These are phyloP conservation scores for Thalassarche chlororhynchos DNA, from an alignment of 2,113 vertebrate genomes.

Conservation along the genomic window DNA sequence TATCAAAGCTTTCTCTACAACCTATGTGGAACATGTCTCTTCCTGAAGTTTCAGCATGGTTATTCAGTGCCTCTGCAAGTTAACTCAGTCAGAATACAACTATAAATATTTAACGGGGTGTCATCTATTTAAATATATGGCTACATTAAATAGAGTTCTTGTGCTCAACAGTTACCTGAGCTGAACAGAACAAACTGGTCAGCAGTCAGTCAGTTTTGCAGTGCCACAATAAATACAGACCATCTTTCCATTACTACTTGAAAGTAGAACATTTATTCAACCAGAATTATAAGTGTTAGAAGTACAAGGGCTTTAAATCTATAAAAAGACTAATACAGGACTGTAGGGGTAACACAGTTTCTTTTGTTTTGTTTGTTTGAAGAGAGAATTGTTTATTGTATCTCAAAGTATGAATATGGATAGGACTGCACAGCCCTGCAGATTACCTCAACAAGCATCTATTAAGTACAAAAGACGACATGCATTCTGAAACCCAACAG, in stretches of 20 bases:
- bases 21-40: neutral
- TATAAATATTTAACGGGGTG: constrained; percentile 68
- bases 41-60: constrained; percentile 34
- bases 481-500: neutral
- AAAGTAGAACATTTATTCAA: constrained; percentile 15
- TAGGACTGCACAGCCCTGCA: neutral
- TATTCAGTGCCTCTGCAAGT: constrained; percentile 12
- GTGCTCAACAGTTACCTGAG: constrained; percentile 50
- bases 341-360: neutral
- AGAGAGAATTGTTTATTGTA: neutral
- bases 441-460: neutral
- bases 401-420: neutral
- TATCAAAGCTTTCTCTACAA: neutral
- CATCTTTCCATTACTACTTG: constrained; percentile 44
- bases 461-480: neutral
- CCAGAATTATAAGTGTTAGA: constrained; percentile 46
- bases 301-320: neutral
- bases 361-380: neutral
- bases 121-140: constrained; percentile 63
- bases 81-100: constrained; percentile 61
- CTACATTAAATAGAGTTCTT: constrained; percentile 64
- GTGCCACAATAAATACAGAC: constrained; percentile 60
- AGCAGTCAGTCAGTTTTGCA: neutral
- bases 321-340: constrained; percentile 38
- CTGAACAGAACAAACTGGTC: constrained; percentile 63